Evolutionary conservation across 1,140 invertebrate species (phyloP), one percentile per base, ranked within the genome.

Genomic region (Papilio xuthus): DNA sequence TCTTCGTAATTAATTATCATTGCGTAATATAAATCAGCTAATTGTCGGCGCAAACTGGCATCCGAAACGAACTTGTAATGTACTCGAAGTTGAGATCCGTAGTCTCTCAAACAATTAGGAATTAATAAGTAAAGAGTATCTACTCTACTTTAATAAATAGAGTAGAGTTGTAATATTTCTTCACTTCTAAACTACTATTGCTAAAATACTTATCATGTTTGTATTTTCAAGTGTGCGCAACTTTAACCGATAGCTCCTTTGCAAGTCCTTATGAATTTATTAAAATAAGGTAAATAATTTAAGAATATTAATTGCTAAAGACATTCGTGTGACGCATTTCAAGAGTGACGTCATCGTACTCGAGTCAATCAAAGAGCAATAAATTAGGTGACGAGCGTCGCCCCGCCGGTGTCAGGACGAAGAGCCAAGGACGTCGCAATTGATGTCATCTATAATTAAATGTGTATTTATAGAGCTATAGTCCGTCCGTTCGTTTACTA

Each of bases 401-500:
- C 47, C 4, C 4, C 47, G 47, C 60, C 60, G 26, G 26, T 67
- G 60, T 67, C 60, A 37, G 32, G 32, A 37, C 50, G 50, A 53
- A 20, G 50, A 53, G 50, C 50, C 60, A 67, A 67, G 60, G 60
- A 67, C 60, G 60, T 67, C 26, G 26, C 26, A 67, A 56, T 56
- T 56, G 53, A 56, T 56, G 26, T 18, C 13, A 4, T 67, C 60
- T 67, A 67, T 67, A 67, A 28, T 67, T 67, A 67, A 32, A 67
- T 28, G 60, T 67, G 13, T 67, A 67, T 67, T 67, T 67, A 67
- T 67, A 67, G 60, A 15, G 13, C 60, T 26, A 13, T 9, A 13
- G 60, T 67, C 26, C 60, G 60, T 67, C 60, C 60, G 26, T 67
- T 26, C 32, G 60, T 28, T 9, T 20, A 28, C n/a, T n/a, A n/a